phyloP scores from a whole-genome alignment of 2,888 invertebrate species.

The Drosophila formosana region DNA sequence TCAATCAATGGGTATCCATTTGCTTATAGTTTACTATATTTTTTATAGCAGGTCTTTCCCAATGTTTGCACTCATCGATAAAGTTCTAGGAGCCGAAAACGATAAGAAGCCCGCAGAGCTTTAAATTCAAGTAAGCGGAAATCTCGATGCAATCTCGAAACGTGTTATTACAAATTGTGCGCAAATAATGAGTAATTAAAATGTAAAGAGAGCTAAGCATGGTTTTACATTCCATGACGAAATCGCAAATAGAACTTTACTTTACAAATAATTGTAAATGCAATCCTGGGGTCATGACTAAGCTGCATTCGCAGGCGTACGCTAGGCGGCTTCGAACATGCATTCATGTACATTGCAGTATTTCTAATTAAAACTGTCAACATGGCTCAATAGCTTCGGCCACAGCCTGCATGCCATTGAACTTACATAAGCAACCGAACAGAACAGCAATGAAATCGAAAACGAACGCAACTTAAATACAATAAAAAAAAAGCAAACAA shows the following conservation, averaged over 20 bases:
- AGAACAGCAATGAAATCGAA: slow-evolving; percentile 51
- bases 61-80: slow-evolving; percentile 32
- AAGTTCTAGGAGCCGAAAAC: background rate
- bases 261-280: background rate
- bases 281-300: slow-evolving; percentile 26
- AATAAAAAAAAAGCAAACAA: slow-evolving; percentile 38
- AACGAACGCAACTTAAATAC: slow-evolving; percentile 34
- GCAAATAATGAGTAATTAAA: slow-evolving; percentile 26
- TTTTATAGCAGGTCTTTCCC: slow-evolving; percentile 52
- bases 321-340: slow-evolving; percentile 22
- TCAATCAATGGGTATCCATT: slow-evolving; percentile 31
- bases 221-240: slow-evolving; percentile 40
- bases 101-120: slow-evolving; percentile 31
- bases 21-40: background rate
- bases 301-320: slow-evolving; percentile 51
- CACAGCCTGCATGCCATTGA: slow-evolving; percentile 66
- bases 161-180: slow-evolving; percentile 29
- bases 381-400: slow-evolving; percentile 18
- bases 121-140: slow-evolving; percentile 25
- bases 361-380: slow-evolving; percentile 59
- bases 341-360: slow-evolving; percentile 36
- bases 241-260: slow-evolving; percentile 5
- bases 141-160: slow-evolving; percentile 47
- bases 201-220: slow-evolving; percentile 1
- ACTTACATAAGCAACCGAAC: slow-evolving; percentile 69